Evolutionary conservation across 2,113 vertebrate species (phyloP).

Genomic region (Mystacornis crossleyi): DNA sequence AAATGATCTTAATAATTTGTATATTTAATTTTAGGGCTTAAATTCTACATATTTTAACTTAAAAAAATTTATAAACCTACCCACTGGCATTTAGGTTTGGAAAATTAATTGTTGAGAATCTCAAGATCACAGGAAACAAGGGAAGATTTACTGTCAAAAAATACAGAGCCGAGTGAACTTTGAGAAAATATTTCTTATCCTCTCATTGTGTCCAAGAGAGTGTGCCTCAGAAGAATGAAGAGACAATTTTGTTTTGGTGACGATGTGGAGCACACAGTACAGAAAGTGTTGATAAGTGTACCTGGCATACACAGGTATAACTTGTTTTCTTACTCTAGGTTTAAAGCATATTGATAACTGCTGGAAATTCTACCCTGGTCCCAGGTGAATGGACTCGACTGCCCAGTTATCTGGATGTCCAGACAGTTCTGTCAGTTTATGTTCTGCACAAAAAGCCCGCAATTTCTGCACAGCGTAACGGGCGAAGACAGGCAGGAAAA

Average conservation of each 20-base stretch:
- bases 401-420: background rate
- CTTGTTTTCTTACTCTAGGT: background rate
- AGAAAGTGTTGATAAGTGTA: background rate
- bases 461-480: background rate
- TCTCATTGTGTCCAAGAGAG: background rate
- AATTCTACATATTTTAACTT: background rate
- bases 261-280: background rate
- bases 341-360: background rate
- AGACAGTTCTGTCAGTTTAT: background rate
- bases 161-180: rapidly evolving
- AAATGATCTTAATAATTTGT: background rate
- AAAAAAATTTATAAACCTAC: background rate
- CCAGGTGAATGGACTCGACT: background rate
- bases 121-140: background rate
- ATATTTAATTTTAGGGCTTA: background rate
- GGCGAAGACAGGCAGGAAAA: background rate
- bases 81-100: background rate
- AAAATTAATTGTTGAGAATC: background rate
- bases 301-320: background rate
- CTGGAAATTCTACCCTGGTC: background rate
- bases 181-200: background rate
- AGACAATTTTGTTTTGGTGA: background rate
- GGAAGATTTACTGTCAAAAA: background rate
- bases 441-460: background rate
- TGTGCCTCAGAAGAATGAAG: background rate